Percentiles rank a stretch among this genome's conserved stretches.
These are phyloP conservation scores for Polydesmus complanatus DNA, from an alignment of 2,888 invertebrate genomes.

Conservation along the genomic window DNA sequence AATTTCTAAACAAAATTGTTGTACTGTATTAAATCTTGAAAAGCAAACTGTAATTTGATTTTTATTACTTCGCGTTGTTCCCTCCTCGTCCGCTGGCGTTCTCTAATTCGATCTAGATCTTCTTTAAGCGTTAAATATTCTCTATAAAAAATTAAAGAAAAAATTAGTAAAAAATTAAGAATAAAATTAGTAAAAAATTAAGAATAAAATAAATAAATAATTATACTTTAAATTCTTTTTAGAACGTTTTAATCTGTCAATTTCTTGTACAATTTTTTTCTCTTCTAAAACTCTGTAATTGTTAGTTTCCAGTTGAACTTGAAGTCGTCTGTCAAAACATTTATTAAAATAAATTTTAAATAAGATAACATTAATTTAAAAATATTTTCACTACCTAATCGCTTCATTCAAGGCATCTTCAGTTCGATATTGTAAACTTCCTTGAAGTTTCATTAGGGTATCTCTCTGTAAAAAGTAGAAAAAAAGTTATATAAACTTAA, in stretches of 20 bases:
- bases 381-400: not conserved
- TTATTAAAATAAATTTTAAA: not conserved
- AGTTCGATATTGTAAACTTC: constrained; percentile 8
- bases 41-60: too few species aligned
- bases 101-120: not conserved
- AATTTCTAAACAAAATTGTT: too few species aligned
- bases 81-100: not conserved
- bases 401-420: constrained; percentile 9
- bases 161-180: too few species aligned
- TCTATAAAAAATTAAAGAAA: not conserved
- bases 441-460: constrained; percentile 5
- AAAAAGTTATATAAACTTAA: too few species aligned
- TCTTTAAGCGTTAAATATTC: not conserved
- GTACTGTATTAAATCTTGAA: too few species aligned
- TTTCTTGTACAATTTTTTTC: constrained; percentile 14
- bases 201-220: too few species aligned
- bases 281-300: constrained; percentile 10
- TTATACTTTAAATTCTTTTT: constrained; percentile 8
- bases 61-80: not conserved
- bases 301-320: constrained; percentile 4
- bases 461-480: too few species aligned
- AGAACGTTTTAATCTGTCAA: constrained; percentile 10
- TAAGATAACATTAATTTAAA: not conserved
- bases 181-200: too few species aligned
- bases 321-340: constrained; percentile 9